Evolutionary conservation across 2,888 invertebrate species (phyloP).

Genomic region (Himalopsyche tibetana): DNA sequence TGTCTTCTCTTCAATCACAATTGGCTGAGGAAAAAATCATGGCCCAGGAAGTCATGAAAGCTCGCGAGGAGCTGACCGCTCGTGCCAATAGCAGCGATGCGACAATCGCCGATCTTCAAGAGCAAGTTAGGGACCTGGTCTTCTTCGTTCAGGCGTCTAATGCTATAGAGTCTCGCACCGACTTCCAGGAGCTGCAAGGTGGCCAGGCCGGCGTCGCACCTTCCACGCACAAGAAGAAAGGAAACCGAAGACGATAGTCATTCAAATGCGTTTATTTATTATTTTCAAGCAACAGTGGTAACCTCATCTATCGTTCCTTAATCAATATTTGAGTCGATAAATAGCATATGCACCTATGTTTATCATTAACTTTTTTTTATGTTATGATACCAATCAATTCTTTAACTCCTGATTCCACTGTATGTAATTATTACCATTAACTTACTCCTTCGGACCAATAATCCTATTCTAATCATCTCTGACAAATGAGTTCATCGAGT

Average conservation of each 20-base stretch:
- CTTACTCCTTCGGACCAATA: too few relatives aligned
- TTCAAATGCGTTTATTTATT: too few relatives aligned
- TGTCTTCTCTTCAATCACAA: slow-evolving; percentile 82
- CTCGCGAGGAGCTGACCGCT: slow-evolving; percentile 70
- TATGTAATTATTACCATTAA: too few relatives aligned
- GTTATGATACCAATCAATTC: too few relatives aligned
- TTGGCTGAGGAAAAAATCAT: slow-evolving; percentile 91
- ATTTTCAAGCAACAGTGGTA: too few relatives aligned
- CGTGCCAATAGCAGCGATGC: slow-evolving; percentile 71
- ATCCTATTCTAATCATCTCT: too few relatives aligned
- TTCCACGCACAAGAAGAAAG: slow-evolving; percentile 29
- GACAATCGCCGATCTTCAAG: slow-evolving; percentile 90
- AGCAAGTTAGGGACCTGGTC: slow-evolving; percentile 97
- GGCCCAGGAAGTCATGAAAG: slow-evolving; percentile 76
- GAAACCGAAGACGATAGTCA: slow-evolving; percentile 6
- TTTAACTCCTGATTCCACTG: too few relatives aligned
- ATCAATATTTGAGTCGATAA: too few relatives aligned
- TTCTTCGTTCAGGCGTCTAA: slow-evolving; percentile 94
- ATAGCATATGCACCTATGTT: too few relatives aligned
- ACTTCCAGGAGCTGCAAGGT: slow-evolving; percentile 68
- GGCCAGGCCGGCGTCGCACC: slow-evolving; percentile 51
- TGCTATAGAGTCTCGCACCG: slow-evolving; percentile 70
- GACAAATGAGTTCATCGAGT: too few relatives aligned
- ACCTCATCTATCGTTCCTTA: too few relatives aligned
- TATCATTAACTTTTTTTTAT: too few relatives aligned